These are phyloP conservation scores for Philypnodon macrostomus DNA, from an alignment of 2,797 vertebrate species.

Conservation along the genomic window DNA sequence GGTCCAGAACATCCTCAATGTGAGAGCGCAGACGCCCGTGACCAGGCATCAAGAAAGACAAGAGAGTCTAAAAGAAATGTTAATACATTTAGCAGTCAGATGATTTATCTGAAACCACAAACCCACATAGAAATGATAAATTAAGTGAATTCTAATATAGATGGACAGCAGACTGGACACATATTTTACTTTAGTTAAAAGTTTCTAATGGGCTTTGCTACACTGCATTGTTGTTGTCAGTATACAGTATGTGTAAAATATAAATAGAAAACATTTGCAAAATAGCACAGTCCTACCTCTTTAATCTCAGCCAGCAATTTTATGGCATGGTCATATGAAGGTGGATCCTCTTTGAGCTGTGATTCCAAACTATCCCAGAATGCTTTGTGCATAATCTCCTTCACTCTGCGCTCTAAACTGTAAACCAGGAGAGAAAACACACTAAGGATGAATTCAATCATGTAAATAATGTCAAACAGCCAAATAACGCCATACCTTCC, in stretches of 20 bases:
- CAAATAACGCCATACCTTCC: conserved; percentile 81
- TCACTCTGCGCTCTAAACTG: conserved; percentile 90
- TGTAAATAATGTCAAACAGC: background rate
- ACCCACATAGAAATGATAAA: too few relatives aligned
- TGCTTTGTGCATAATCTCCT: conserved; percentile 93
- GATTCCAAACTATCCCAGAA: conserved; percentile 94
- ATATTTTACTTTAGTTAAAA: too few relatives aligned
- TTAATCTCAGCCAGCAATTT: conserved; percentile 92
- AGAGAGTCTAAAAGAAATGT: conserved; percentile 77
- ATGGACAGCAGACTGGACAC: too few relatives aligned
- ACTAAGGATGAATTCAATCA: background rate
- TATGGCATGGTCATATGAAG: conserved; percentile 87
- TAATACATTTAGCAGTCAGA: too few relatives aligned
- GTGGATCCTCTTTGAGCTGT: conserved; percentile 88
- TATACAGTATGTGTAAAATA: too few relatives aligned
- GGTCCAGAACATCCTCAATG: conserved; percentile 89
- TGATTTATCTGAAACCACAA: too few relatives aligned
- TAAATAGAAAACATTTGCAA: background rate
- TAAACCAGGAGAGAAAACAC: background rate
- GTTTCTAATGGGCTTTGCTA: too few relatives aligned
- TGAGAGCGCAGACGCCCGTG: conserved; percentile 84
- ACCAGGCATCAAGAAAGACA: conserved; percentile 88
- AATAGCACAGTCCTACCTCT: conserved; percentile 79
- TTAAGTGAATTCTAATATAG: background rate
- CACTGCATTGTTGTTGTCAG: too few relatives aligned